A percentile compares a stretch with the other conserved stretches of the same genome.
phyloP scores from a whole-genome alignment of 1,140 invertebrate genomes.

The Drosophila paulistorum region DNA sequence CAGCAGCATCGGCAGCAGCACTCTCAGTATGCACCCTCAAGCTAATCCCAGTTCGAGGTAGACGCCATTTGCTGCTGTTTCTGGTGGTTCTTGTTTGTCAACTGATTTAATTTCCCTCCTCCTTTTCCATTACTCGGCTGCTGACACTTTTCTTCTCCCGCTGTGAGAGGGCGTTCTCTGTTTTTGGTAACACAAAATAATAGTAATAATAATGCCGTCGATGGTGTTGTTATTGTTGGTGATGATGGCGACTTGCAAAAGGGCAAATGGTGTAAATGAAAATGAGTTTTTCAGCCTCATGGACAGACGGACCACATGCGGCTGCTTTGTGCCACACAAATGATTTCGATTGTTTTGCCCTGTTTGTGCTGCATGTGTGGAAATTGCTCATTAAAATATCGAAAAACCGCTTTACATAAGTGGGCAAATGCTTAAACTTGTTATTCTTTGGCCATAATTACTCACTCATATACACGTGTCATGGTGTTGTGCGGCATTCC shows the following conservation, averaged over 20 bases:
- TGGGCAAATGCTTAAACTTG: slow-evolving; percentile 20
- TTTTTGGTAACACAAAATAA: slow-evolving; percentile 72
- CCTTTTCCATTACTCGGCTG: slow-evolving; percentile 33
- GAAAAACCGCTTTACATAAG: slow-evolving; percentile 52
- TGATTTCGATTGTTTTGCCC: slow-evolving; percentile 33
- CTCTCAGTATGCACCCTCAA: slow-evolving; percentile 34
- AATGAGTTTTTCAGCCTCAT: slow-evolving; percentile 39
- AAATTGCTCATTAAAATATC: slow-evolving; percentile 64
- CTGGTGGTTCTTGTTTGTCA: slow-evolving; percentile 63
- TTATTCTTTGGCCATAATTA: neutral
- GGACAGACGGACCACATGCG: slow-evolving; percentile 49
- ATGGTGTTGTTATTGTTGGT: slow-evolving; percentile 16
- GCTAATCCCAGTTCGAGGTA: slow-evolving; percentile 44
- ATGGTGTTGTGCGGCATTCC: slow-evolving; percentile 4
- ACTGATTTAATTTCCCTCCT: slow-evolving; percentile 77
- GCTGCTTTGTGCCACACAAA: slow-evolving; percentile 58
- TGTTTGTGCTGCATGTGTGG: slow-evolving; percentile 35
- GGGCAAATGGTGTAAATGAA: slow-evolving; percentile 67
- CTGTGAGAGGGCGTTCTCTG: slow-evolving; percentile 72
- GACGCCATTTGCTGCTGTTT: slow-evolving; percentile 33
- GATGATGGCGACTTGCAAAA: slow-evolving; percentile 71
- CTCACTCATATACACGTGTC: slow-evolving; percentile 21
- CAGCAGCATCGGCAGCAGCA: neutral
- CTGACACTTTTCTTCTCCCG: slow-evolving; percentile 45
- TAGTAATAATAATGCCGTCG: slow-evolving; percentile 31